Evolutionary conservation across 2,113 vertebrate genomes (phyloP), one percentile per base, ranked within the genome.

Genomic region (Nerophis lumbriciformis): DNA sequence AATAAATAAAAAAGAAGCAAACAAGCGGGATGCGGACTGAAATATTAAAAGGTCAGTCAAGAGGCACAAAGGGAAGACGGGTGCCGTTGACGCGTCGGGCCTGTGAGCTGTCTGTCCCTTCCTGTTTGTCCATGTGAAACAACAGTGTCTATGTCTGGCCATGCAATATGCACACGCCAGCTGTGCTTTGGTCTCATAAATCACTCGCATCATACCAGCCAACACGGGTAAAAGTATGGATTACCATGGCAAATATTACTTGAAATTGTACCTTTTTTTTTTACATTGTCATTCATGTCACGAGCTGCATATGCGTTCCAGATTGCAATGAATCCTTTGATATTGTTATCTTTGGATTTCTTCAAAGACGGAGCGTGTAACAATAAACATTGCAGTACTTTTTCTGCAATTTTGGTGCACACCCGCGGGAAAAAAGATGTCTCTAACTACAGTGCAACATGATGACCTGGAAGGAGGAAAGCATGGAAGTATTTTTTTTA

Each of bases 11-110:
- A 62, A 53, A 72, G n/a, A 63, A n/a, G 65, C 55, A 66, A 49
- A 57, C 19, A 3, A 13, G 71, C 44, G 61, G 54, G 64, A 63
- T 55, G 54, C 64, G 69, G 53, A 70, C 58, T 68, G 63, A 86
- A 86, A 85, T 84, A 86, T 78, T 78, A 82, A 81, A 85, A 85
- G 84, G 84, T 87, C 78, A 87, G 61, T 1, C 49, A 51, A 73
- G 66, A 72, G 50, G 67, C 69, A 75, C 69, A 69, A 14, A 66
- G 69, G 78, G 72, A 53, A 77, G 73, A 66, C 66, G 37, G 57
- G 63, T 79, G 75, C 66, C 48, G 39, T 7, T 80, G 59, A 80
- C 66, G 73, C 74, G 48, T 65, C 53, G 39, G 60, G 59, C 62
- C 51, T 78, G 68, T 68, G 71, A 81, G 65, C 61, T 66, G 67